Conservation (phyloP, 2,113 vertebrate species). For the Pseudonaja textilis region DNA sequence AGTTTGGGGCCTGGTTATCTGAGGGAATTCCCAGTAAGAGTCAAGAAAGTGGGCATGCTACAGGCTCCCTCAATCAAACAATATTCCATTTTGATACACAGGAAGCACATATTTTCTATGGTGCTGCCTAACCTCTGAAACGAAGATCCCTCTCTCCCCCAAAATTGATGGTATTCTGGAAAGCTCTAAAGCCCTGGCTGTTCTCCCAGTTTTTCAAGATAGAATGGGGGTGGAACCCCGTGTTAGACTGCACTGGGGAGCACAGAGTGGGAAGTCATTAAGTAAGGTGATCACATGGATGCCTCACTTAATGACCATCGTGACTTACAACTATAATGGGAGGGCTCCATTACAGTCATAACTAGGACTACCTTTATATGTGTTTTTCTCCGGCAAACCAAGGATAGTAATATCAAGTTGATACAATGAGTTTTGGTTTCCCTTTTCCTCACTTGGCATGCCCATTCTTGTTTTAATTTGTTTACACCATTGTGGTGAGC, state of each 20-base stretch:
- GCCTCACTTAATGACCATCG: neutral
- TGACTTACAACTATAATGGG: neutral
- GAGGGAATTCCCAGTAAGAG: neutral
- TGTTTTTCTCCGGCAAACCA: neutral
- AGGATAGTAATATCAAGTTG: neutral
- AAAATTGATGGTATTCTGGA: neutral
- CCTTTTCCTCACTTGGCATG: neutral
- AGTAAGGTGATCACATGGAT: neutral
- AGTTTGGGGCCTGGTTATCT: neutral
- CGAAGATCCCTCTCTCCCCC: neutral
- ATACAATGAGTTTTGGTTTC: neutral
- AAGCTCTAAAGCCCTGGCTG: neutral
- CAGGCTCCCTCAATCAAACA: neutral
- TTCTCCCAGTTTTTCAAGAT: neutral
- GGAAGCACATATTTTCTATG: neutral
- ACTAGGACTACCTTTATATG: neutral
- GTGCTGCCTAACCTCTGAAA: neutral
- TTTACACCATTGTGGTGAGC: neutral
- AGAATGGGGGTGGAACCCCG: neutral
- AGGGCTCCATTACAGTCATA: neutral
- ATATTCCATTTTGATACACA: neutral
- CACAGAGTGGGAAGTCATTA: neutral
- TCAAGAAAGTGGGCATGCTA: neutral
- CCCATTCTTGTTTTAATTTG: neutral
- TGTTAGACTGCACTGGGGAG: neutral